These are phyloP conservation scores for Drosophila paulistorum DNA, from an alignment of 1,140 invertebrate species.

Conservation along the genomic window DNA sequence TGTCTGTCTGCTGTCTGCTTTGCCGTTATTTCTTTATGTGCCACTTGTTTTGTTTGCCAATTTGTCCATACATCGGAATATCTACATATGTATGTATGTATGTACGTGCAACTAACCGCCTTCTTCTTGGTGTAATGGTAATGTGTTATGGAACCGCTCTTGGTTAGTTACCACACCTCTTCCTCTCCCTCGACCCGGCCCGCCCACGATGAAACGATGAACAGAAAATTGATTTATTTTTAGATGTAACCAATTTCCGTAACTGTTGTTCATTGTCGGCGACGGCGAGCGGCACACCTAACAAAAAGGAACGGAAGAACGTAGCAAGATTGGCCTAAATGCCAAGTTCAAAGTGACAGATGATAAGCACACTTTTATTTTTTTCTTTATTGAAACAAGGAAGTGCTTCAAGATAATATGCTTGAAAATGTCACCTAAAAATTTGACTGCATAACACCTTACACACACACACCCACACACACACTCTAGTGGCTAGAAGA, in stretches of 20 bases:
- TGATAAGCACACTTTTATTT: conserved; percentile 24
- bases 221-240: conserved; percentile 64
- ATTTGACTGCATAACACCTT: neutral
- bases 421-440: neutral
- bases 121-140: conserved; percentile 21
- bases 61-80: conserved; percentile 42
- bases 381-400: neutral
- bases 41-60: conserved; percentile 59
- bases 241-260: conserved; percentile 66
- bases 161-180: neutral
- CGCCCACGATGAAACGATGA: neutral
- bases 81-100: neutral
- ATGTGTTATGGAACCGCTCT: conserved; percentile 6
- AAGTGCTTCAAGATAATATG: neutral
- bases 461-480: too few species aligned
- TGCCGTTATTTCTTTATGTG: conserved; percentile 9
- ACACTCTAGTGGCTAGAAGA: too few species aligned
- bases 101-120: conserved; percentile 51
- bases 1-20: neutral
- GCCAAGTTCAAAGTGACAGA: conserved; percentile 3
- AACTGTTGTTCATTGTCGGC: conserved; percentile 20
- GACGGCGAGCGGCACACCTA: conserved; percentile 41
- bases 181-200: neutral
- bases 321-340: conserved; percentile 15
- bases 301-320: conserved; percentile 24